A percentile compares a stretch with the other conserved stretches of the same genome.
phyloP scores from a whole-genome alignment of 2,888 invertebrate genomes.

The Heteropelma amictum region DNA sequence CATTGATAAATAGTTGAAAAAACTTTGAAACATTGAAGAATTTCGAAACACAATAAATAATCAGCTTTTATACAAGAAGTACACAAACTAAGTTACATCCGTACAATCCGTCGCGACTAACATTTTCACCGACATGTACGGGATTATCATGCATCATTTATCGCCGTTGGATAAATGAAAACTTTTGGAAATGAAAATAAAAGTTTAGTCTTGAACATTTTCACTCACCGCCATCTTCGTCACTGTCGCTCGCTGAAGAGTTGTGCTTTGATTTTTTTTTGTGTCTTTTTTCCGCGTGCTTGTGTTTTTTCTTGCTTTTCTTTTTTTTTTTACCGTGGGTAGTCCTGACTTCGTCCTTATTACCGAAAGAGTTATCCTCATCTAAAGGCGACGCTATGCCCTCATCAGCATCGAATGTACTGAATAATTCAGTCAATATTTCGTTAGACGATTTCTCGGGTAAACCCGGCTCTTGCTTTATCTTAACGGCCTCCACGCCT shows the following conservation, averaged over 20 bases:
- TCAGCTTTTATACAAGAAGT: too few relatives aligned
- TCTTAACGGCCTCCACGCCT: constrained; percentile 75
- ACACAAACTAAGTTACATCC: too few relatives aligned
- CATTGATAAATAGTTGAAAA: too few relatives aligned
- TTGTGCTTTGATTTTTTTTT: constrained; percentile 79
- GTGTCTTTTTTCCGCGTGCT: constrained; percentile 81
- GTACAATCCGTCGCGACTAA: too few relatives aligned
- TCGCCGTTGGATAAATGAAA: too few relatives aligned
- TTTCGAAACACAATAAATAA: too few relatives aligned
- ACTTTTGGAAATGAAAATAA: background rate
- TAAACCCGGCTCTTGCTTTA: constrained; percentile 74
- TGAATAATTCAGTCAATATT: constrained; percentile 90
- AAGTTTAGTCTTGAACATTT: background rate
- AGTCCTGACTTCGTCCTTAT: constrained; percentile 66
- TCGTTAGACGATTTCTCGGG: constrained; percentile 86
- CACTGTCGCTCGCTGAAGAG: constrained; percentile 71
- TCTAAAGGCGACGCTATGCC: constrained; percentile 65
- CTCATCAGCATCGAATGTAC: constrained; percentile 82
- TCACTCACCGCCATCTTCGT: constrained; percentile 68
- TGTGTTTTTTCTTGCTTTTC: constrained; percentile 71
- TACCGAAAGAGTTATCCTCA: constrained; percentile 64
- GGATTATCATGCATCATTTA: too few relatives aligned
- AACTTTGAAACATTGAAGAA: too few relatives aligned
- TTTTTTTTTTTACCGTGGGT: constrained; percentile 66
- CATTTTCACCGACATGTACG: too few relatives aligned